Percentiles rank a stretch among this genome's conserved stretches.
phyloP scores from a whole-genome alignment of 1,140 invertebrate species.

The Cyclina sinensis region DNA sequence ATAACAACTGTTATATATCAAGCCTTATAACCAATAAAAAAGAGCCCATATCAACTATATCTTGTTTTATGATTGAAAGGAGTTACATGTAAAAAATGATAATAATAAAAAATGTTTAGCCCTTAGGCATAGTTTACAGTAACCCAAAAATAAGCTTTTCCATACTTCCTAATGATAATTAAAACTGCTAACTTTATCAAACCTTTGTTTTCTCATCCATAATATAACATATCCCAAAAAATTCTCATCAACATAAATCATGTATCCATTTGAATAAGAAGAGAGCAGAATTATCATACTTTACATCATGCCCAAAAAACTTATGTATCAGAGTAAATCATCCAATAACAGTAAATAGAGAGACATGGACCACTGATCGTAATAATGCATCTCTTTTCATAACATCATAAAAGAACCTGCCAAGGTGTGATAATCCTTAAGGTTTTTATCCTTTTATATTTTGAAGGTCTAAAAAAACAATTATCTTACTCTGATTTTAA shows the following conservation, averaged over 20 bases:
- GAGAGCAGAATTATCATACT: background rate
- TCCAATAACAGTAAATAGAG: background rate
- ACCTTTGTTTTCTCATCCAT: constrained; percentile 29
- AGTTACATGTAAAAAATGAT: too few species aligned
- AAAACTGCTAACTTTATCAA: background rate
- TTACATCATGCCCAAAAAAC: background rate
- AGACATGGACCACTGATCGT: constrained; percentile 17
- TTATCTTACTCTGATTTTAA: too few species aligned
- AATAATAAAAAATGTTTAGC: background rate
- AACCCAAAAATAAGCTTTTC: background rate
- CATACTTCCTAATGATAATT: background rate
- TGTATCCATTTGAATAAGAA: background rate
- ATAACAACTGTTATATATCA: too few species aligned
- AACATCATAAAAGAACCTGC: constrained; percentile 22
- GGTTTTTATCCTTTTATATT: background rate
- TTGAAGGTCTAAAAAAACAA: background rate
- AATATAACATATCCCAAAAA: background rate
- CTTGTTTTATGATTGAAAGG: too few species aligned
- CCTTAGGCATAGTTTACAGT: background rate
- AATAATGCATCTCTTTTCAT: constrained; percentile 38
- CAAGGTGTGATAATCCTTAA: background rate
- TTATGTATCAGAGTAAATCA: constrained; percentile 6
- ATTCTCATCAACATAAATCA: background rate
- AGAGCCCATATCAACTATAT: too few species aligned
- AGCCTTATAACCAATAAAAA: too few species aligned